Base-by-base conservation (phyloP, 2,113 vertebrate genomes). In the Zapus hudsonius region DNA sequence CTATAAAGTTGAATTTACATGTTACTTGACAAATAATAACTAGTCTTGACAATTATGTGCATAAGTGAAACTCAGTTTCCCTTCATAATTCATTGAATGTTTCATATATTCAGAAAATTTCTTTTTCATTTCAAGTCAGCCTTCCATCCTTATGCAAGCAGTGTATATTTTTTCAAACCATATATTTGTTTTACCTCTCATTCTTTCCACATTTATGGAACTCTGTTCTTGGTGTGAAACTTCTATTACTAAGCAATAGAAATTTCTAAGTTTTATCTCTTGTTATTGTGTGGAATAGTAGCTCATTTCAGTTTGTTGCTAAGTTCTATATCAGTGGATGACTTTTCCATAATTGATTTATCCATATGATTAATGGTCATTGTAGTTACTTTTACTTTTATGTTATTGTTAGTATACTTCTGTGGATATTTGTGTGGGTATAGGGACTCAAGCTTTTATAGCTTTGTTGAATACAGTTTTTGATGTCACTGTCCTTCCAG, bases 291-390 rank as follows among this genome's bases (percentile, higher is more conserved):
- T 90, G 74, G 36, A 64, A 40, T 19, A 55, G 25, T 55, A 25
- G 63, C 33, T 40, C 66, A 84, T 69, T 93, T 25, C 25, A 36
- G 80, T 88, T 93, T 91, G 66, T 79, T 88, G 67, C 67, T 73
- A 17, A 69, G 23, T 80, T 33, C 17, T 93, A 19, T 76, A n/a
- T 78, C 61, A 63, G 23, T 63, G 38, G 42, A 36, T 90, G 75
- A 80, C 33, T 84, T 2, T 89, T 75, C 7, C 55, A 81, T 22
- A 63, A 27, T 63, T 27, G 55, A 42, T 87, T 66, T 90, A 52
- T 86, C 44, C n/a, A 33, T 93, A 83, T 47, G 44, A 36, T 75
- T 87, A 84, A 79, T 57, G 36, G 70, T 66, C 27, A 38, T 69
- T 13, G 52, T 52, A 52, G 52, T 7, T 52, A 52, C 16, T 52